A percentile compares a stretch with the other conserved stretches of the same genome.
Conservation (phyloP, 2,888 invertebrate genomes). For the Pollenia labialis region DNA sequence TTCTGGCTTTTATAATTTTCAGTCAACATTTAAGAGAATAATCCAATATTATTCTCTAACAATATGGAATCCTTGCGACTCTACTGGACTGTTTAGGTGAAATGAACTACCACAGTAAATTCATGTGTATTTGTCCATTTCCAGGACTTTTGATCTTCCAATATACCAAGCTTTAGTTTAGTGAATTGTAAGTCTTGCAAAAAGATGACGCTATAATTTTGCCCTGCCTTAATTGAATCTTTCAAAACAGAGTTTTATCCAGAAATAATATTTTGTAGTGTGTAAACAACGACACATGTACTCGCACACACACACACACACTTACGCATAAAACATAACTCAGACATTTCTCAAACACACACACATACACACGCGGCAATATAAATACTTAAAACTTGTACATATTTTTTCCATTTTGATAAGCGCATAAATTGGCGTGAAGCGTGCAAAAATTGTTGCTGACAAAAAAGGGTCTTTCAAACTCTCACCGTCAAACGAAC, state of each 20-base stretch:
- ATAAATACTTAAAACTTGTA: constrained; percentile 17
- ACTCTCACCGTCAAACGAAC: constrained; percentile 37
- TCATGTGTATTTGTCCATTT: too few species aligned
- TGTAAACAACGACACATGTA: constrained; percentile 26
- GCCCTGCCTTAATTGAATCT: neutral
- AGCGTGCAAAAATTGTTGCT: constrained; percentile 83
- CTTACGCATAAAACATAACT: constrained; percentile 33
- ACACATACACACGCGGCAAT: constrained; percentile 1
- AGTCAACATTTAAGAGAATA: too few species aligned
- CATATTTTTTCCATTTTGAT: constrained; percentile 76
- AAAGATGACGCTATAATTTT: neutral
- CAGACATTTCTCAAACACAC: constrained; percentile 25
- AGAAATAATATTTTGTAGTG: constrained; percentile 25
- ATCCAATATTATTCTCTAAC: too few species aligned
- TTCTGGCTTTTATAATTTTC: too few species aligned
- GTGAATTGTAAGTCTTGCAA: too few species aligned
- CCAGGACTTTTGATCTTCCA: too few species aligned
- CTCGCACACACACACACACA: constrained; percentile 10
- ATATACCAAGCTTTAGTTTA: too few species aligned
- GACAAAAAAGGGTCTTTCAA: constrained; percentile 73
- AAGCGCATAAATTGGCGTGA: constrained; percentile 84
- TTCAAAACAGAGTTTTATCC: constrained; percentile 2
- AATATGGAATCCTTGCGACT: too few species aligned
- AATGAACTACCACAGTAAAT: too few species aligned
- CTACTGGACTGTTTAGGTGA: too few species aligned